phyloP scores from a whole-genome alignment of 2,797 vertebrate genomes.

The Dallia pectoralis region DNA sequence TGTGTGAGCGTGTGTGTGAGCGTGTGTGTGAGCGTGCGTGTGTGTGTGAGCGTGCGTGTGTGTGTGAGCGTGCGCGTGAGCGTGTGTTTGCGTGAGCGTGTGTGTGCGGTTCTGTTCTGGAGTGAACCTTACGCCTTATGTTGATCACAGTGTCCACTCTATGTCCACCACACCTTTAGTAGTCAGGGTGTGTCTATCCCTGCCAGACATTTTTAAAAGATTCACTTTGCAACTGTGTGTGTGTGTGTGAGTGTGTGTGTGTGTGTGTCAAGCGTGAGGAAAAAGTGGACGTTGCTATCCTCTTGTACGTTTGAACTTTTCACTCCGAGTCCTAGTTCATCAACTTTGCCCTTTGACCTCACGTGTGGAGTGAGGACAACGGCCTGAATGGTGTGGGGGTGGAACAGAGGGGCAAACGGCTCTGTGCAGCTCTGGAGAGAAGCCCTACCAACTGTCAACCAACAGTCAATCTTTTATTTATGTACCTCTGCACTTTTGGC shows the following conservation, averaged over 20 bases:
- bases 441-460: slow-evolving; percentile 56
- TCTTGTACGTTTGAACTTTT: slow-evolving; percentile 64
- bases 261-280: slow-evolving; percentile 13
- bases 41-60: slow-evolving; percentile 10
- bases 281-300: slow-evolving; percentile 26
- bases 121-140: slow-evolving; percentile 45
- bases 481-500: slow-evolving; percentile 86
- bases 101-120: slow-evolving; percentile 25
- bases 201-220: slow-evolving; percentile 48
- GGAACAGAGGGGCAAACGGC: slow-evolving; percentile 34
- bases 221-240: slow-evolving; percentile 51
- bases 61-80: slow-evolving; percentile 33
- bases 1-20: slow-evolving; percentile 17
- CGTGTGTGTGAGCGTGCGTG: slow-evolving; percentile 13
- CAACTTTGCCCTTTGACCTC: slow-evolving; percentile 78
- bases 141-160: slow-evolving; percentile 45
- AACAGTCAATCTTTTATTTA: slow-evolving; percentile 77
- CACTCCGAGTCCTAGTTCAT: slow-evolving; percentile 68
- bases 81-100: too few species aligned
- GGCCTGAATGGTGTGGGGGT: slow-evolving; percentile 31
- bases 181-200: slow-evolving; percentile 63
- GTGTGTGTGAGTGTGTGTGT: slow-evolving; percentile 30
- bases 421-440: slow-evolving; percentile 37
- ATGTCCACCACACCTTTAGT: slow-evolving; percentile 28
- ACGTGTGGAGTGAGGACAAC: slow-evolving; percentile 38